Percentiles rank a stretch among this genome's conserved stretches.
phyloP scores from a whole-genome alignment of 1,140 invertebrate species.

The Lysiphlebus fabarum region DNA sequence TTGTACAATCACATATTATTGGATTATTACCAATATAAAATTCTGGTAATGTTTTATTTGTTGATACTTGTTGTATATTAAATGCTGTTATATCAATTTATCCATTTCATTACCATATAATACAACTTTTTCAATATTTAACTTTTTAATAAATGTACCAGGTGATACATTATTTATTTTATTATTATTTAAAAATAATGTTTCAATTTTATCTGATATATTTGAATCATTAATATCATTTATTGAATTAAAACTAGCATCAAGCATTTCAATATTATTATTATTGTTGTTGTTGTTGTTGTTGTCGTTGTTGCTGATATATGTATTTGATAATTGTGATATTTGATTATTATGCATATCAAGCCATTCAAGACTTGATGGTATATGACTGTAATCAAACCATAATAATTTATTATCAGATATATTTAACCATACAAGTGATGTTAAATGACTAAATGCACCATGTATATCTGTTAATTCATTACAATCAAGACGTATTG shows the following conservation, averaged over 20 bases:
- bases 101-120: conserved; percentile 71
- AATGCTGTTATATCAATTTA: conserved; percentile 71
- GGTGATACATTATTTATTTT: conserved; percentile 66
- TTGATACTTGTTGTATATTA: conserved; percentile 63
- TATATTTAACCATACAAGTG: conserved; percentile 84
- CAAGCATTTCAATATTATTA: conserved; percentile 69
- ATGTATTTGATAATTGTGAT: conserved; percentile 61
- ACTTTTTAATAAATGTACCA: conserved; percentile 70
- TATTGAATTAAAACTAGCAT: conserved; percentile 72
- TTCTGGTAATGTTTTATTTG: conserved; percentile 64
- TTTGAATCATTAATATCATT: conserved; percentile 64
- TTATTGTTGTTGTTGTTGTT: conserved; percentile 59
- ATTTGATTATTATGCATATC: conserved; percentile 88
- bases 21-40: conserved; percentile 80
- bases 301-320: conserved; percentile 69
- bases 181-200: conserved; percentile 73
- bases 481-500: conserved; percentile 83
- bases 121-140: conserved; percentile 68
- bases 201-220: conserved; percentile 71
- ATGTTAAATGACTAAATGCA: conserved; percentile 77
- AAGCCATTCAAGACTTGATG: conserved; percentile 78
- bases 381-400: conserved; percentile 87
- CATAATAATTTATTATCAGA: conserved; percentile 85
- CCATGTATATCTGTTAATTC: conserved; percentile 79
- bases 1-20: conserved; percentile 77